phyloP scores from a whole-genome alignment of 2,113 vertebrate species.

The Macroglossus sobrinus region DNA sequence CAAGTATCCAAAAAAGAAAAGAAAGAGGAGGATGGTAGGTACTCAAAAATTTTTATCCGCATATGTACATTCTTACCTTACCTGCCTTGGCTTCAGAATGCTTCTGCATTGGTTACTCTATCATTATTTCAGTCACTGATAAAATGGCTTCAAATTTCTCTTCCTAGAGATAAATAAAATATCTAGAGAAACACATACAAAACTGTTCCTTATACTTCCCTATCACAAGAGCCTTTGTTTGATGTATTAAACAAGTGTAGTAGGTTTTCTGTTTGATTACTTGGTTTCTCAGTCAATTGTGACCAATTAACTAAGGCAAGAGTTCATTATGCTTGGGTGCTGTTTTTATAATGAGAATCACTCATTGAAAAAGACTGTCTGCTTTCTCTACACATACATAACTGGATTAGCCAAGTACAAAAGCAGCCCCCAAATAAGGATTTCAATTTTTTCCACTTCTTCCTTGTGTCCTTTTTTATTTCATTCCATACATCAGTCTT shows the following conservation, averaged over 20 bases:
- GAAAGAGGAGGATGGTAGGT: fast-evolving
- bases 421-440: not conserved
- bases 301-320: not conserved
- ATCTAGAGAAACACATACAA: not conserved
- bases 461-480: not conserved
- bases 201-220: not conserved
- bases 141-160: not conserved
- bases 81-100: not conserved
- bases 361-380: not conserved
- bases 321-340: not conserved
- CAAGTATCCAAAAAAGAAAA: not conserved
- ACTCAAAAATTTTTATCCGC: fast-evolving
- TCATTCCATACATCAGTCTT: not conserved
- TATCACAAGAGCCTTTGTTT: not conserved
- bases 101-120: not conserved
- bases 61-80: not conserved
- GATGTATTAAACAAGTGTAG: not conserved
- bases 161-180: not conserved
- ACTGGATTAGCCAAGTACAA: not conserved
- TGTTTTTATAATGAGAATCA: not conserved
- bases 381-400: not conserved
- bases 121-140: not conserved
- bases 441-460: not conserved
- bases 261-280: not conserved
- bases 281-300: not conserved